phyloP scores from a whole-genome alignment of 2,113 vertebrate species.

The Paramisgurnus dabryanus region DNA sequence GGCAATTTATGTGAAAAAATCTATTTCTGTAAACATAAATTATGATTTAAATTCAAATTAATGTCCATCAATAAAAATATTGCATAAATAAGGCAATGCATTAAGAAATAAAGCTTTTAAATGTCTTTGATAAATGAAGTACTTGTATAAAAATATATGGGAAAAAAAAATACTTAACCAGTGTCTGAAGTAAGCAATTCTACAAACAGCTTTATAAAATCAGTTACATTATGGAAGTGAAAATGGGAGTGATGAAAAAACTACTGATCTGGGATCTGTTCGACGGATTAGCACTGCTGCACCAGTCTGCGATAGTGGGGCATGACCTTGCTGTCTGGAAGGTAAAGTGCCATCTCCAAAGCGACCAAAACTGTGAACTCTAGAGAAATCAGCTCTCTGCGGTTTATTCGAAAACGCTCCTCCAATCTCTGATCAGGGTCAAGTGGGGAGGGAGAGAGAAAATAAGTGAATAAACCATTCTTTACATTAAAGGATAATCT shows the following conservation, averaged over 20 bases:
- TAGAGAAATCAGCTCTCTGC: conserved; percentile 89
- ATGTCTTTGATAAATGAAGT: not conserved
- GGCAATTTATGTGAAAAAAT: conserved; percentile 19
- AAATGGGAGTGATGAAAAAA: conserved; percentile 7
- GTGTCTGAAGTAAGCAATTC: conserved; percentile 1
- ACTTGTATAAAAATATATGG: not conserved
- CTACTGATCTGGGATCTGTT: not conserved
- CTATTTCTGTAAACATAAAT: not conserved
- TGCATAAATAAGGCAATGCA: conserved; percentile 39
- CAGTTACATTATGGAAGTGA: conserved; percentile 19
- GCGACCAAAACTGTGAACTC: conserved; percentile 96
- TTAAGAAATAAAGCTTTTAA: not conserved
- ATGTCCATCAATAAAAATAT: conserved; percentile 24
- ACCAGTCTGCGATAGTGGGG: conserved; percentile 94
- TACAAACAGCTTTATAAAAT: conserved; percentile 21
- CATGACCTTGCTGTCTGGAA: conserved; percentile 94
- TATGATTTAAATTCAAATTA: conserved; percentile 12
- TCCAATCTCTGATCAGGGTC: conserved; percentile 84
- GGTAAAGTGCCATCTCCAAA: conserved; percentile 96
- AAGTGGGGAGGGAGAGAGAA: not conserved
- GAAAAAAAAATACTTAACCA: not conserved
- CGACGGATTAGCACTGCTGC: conserved; percentile 78
- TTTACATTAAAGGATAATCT: not conserved
- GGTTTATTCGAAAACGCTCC: conserved; percentile 93
- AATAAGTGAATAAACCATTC: not conserved